Evolutionary conservation across 2,797 vertebrate genomes (phyloP), one percentile per base, ranked within the genome.

Genomic region (Syndactyla subalaris): DNA sequence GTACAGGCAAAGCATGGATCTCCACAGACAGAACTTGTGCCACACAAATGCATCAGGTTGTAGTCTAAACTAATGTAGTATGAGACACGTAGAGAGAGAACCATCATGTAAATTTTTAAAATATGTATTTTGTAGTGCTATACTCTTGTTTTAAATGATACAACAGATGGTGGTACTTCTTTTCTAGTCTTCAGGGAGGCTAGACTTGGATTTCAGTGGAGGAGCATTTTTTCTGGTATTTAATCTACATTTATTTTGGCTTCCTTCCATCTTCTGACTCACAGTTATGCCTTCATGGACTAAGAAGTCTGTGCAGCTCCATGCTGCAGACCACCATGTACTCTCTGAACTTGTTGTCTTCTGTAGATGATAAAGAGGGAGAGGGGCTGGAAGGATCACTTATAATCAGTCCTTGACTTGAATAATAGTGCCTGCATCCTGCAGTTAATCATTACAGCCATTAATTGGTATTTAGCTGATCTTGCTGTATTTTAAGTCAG

Each of bases 181-280:
- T 91, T 65, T 36, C 30, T 65, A 61, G n/a, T 43, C 51, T 84
- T 87, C 30, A 43, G 55, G 27, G 51, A 93, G 12, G 7, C 6
- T 81, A 61, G 52, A 66, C 29, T 54, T 58, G 26, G 6, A 68
- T 83, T 88, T 92, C 68, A 72, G 70, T 57, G 12, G 38, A 88
- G 10, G 38, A 6, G 29, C 34, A 17, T 57, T 85, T 93, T 65
- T 81, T 61, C 15, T 91, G 18, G 45, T 89, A 80, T 74, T 89
- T 34, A 46, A 11, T 77, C 38, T 38, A 38, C 38, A 38, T 38
- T 92, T 89, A 36, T 68, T 74, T 91, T 91, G 68, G 57, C 58
- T 68, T 86, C 54, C 38, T 92, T 93, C 76, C 73, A 59, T 55
- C 29, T 85, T 93, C 58, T 93, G 66, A 78, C 21, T 84, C 72